Evolutionary conservation across 2,797 vertebrate genomes (phyloP).

Genomic region (Podarcis lilfordi): DNA sequence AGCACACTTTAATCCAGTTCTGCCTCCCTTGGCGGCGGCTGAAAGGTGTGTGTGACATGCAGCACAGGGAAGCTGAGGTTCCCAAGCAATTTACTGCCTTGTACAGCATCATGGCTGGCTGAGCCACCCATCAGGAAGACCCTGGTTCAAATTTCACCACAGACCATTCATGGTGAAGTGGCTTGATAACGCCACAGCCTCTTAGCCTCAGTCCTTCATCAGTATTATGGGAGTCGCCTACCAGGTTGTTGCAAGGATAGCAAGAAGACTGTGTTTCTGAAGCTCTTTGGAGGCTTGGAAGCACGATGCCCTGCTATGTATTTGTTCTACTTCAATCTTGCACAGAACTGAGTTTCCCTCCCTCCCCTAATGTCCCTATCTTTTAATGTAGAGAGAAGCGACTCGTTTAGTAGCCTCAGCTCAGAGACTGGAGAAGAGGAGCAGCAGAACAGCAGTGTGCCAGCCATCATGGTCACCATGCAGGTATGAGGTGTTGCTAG

Average conservation of each 20-base stretch:
- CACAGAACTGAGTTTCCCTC: background rate
- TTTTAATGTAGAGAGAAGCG: background rate
- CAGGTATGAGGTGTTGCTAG: constrained; percentile 12
- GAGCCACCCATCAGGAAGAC: background rate
- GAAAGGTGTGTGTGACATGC: no score
- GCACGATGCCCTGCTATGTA: background rate
- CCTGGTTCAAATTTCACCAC: background rate
- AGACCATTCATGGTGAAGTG: background rate
- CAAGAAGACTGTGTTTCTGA: background rate
- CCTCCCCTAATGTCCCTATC: background rate
- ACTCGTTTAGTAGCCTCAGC: constrained; percentile 30
- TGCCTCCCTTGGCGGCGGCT: no score
- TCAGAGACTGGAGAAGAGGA: constrained; percentile 7
- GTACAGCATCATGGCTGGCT: background rate
- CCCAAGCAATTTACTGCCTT: background rate
- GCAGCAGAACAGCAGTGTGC: background rate
- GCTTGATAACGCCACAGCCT: background rate
- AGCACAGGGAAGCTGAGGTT: background rate
- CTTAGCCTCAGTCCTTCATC: no score
- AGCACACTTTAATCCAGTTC: no score
- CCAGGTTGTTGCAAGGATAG: background rate
- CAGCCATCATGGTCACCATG: background rate
- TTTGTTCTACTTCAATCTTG: background rate
- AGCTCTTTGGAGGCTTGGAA: background rate
- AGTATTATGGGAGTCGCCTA: no score